Percentiles rank a stretch among this genome's conserved stretches.
phyloP scores from a whole-genome alignment of 2,797 vertebrate species.

The Anas acuta region DNA sequence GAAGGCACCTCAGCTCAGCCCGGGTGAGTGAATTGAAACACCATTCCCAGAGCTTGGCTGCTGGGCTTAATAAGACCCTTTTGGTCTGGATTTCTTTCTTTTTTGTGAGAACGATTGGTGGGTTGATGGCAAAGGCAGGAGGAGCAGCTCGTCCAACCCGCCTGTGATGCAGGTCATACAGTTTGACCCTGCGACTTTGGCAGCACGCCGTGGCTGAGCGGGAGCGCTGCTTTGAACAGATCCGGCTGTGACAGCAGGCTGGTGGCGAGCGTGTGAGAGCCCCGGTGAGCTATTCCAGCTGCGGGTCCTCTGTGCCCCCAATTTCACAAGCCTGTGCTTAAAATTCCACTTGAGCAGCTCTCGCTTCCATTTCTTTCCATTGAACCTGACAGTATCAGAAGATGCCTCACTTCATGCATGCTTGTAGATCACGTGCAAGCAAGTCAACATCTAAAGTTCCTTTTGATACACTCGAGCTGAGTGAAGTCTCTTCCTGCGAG shows the following conservation, averaged over 20 bases:
- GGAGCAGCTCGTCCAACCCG: not conserved
- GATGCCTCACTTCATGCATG: not conserved
- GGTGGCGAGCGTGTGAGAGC: not conserved
- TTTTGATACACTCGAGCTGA: not conserved
- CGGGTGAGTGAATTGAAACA: not conserved
- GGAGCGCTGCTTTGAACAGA: not conserved
- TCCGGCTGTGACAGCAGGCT: not conserved
- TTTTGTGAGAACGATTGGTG: not conserved
- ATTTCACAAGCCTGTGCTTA: not conserved
- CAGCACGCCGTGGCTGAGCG: accelerated
- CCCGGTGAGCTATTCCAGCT: not conserved
- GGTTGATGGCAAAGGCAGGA: not conserved
- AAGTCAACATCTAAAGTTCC: not conserved
- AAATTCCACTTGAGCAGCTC: not conserved
- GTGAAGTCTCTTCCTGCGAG: not conserved
- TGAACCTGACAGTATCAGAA: not conserved
- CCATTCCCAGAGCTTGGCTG: not conserved
- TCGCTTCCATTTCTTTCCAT: not conserved
- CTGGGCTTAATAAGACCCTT: not conserved
- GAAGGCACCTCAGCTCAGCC: not conserved
- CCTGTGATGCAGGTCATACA: accelerated
- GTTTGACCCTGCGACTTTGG: not conserved
- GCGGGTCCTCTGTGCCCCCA: not conserved
- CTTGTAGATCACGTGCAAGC: not conserved
- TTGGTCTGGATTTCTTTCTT: not conserved